Evolutionary conservation across 2,797 vertebrate species (phyloP), one percentile per base, ranked within the genome.

Genomic region (Halcyon leucocephala): DNA sequence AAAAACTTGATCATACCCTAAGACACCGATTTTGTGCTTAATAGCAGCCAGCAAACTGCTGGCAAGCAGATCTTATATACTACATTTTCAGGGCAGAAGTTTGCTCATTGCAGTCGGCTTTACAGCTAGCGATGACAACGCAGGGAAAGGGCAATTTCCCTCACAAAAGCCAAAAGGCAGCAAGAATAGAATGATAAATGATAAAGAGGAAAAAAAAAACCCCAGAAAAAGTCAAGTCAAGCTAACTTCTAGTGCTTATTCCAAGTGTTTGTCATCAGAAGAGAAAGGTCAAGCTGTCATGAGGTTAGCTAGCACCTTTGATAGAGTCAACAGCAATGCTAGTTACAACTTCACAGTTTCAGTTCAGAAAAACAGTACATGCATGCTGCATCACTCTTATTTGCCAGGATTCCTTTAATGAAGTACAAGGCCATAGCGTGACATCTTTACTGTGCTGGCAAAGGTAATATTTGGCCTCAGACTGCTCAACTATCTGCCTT

Each of bases 1-100:
- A 58, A 86, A 95, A 96, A 87, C 14, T 44, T 28, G 24, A 90
- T 91, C 86, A 61, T 86, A 44, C 64, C 74, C 88, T 95, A 54
- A 92, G 78, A 79, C 72, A 80, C 14, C 3, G 6, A 66, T 46
- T 78, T 85, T 76, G 14, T 79, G 31, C 33, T 92, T 95, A 77
- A 79, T 29, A 84, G 51, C 16, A 76, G 31, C n/a, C 46, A 90
- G 25, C 3, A 33, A 65, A 82, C 28, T 51, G 28, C 55, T 70
- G 33, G 49, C 52, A 93, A 84, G 46, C 10, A 81, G 26, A 86
- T 71, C 52, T 79, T 84, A 39, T 7, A 4, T n/a, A 74, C 78
- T 52, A 79, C 28, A 15, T 86, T 87, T 91, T 81, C 60, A 78
- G 70, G 46, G 58, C 35, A 81, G 39, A 82, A 73, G 29, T 84